Evolutionary conservation across 2,113 vertebrate genomes (phyloP).

Genomic region (Ciconia boyciana): DNA sequence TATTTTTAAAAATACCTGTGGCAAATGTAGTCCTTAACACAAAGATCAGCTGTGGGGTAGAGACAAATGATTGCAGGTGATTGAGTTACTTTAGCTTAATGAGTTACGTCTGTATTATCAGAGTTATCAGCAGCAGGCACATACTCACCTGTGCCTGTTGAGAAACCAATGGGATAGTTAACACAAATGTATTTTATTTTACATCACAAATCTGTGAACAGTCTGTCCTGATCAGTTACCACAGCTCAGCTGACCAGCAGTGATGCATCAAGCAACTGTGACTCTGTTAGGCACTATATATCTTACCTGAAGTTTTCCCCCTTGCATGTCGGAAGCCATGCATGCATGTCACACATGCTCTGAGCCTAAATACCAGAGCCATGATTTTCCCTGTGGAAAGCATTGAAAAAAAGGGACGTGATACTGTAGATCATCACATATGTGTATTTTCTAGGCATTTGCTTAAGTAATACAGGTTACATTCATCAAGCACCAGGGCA

Average conservation of each 20-base stretch:
- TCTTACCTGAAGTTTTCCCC: background rate
- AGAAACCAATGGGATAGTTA: background rate
- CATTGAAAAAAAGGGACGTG: background rate
- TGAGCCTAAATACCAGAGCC: background rate
- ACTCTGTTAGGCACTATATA: background rate
- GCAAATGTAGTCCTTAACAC: background rate
- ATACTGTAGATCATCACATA: background rate
- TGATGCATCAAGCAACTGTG: background rate
- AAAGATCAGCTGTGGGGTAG: background rate
- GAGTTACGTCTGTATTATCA: background rate
- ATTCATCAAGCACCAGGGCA: background rate
- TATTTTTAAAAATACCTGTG: background rate
- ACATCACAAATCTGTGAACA: background rate
- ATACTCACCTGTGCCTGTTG: background rate
- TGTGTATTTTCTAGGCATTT: background rate
- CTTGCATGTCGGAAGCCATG: background rate
- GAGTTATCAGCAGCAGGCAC: constrained; percentile 19
- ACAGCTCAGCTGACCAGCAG: background rate
- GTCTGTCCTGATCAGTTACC: constrained; percentile 2
- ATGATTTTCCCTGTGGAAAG: background rate
- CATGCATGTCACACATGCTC: background rate
- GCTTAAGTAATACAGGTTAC: background rate
- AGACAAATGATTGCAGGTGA: background rate
- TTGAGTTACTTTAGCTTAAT: background rate
- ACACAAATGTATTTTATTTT: background rate